Conservation (phyloP, 1,140 invertebrate genomes). For the Penaeus japonicus region DNA sequence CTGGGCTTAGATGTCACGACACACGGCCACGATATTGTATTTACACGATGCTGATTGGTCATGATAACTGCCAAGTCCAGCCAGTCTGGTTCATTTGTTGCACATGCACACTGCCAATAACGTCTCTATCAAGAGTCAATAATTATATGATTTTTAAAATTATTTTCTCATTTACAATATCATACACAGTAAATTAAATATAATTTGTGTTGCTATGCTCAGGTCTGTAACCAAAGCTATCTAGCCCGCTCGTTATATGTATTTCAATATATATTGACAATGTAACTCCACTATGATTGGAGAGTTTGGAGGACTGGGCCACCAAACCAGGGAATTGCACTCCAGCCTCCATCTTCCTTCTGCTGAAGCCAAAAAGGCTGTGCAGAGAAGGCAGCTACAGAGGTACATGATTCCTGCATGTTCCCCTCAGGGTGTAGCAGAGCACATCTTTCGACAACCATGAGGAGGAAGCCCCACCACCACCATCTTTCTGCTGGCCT, state of each 20-base stretch:
- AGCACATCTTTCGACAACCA: conserved; percentile 6
- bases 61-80: conserved; percentile 37
- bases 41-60: conserved; percentile 21
- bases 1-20: conserved; percentile 16
- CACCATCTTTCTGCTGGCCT: conserved; percentile 11
- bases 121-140: conserved; percentile 38
- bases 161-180: conserved; percentile 53
- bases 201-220: conserved; percentile 48
- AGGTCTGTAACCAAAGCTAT: conserved; percentile 51
- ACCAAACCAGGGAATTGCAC: neutral
- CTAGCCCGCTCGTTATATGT: neutral
- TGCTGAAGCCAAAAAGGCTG: neutral
- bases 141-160: conserved; percentile 40
- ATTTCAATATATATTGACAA: conserved; percentile 11
- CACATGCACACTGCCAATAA: conserved; percentile 34
- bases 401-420: conserved; percentile 10
- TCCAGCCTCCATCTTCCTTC: neutral
- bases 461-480: conserved; percentile 20
- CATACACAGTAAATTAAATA: conserved; percentile 46
- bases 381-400: conserved; percentile 17
- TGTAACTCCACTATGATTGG: conserved; percentile 23
- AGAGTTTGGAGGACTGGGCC: neutral
- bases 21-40: conserved; percentile 20
- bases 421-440: conserved; percentile 22
- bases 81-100: conserved; percentile 35